These are phyloP conservation scores for Morus bassanus DNA, from an alignment of 2,797 vertebrate genomes.

Conservation along the genomic window DNA sequence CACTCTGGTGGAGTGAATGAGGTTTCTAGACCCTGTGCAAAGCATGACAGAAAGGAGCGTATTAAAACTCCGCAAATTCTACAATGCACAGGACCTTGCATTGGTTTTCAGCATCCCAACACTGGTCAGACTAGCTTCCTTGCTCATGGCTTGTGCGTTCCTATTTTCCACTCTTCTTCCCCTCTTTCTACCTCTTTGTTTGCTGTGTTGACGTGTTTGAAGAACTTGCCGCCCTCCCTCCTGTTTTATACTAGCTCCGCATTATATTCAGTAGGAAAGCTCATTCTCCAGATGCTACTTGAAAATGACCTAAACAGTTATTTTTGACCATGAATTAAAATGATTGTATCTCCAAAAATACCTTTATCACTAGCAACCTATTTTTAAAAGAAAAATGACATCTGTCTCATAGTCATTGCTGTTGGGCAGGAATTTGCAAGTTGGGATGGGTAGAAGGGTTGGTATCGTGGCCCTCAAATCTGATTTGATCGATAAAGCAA, in stretches of 20 bases:
- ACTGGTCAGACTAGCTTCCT: background rate
- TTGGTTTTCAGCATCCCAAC: background rate
- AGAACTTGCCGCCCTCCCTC: background rate
- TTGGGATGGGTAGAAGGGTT: background rate
- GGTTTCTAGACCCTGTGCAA: background rate
- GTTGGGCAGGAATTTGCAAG: background rate
- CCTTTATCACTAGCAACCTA: background rate
- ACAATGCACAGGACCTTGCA: background rate
- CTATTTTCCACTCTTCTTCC: background rate
- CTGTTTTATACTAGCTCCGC: background rate
- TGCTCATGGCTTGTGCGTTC: background rate
- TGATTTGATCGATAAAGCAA: slow-evolving; percentile 56
- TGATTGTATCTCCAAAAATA: background rate
- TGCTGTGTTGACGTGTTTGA: background rate
- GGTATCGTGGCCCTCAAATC: slow-evolving; percentile 22
- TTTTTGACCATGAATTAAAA: background rate
- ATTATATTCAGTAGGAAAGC: background rate
- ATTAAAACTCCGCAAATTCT: background rate
- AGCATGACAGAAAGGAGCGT: background rate
- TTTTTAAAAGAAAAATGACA: background rate
- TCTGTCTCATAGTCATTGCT: background rate
- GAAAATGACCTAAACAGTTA: background rate
- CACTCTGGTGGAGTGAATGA: background rate
- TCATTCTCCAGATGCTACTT: background rate
- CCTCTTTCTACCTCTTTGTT: background rate